phyloP scores from a whole-genome alignment of 2,888 invertebrate species.

The Pachycephus smyrnensis region DNA sequence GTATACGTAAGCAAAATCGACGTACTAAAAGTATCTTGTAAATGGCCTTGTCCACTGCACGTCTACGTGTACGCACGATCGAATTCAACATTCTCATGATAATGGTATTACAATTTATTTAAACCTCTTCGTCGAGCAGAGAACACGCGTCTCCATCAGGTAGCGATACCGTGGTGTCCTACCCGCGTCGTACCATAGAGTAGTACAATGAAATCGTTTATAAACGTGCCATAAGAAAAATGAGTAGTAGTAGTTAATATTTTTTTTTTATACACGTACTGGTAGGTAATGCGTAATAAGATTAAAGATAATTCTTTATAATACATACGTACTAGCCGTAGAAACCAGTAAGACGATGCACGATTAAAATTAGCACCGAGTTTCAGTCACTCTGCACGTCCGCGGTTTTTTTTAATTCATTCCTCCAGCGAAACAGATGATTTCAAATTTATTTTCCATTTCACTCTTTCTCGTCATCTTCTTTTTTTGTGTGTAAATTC shows the following conservation, averaged over 20 bases:
- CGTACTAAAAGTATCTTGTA: background rate
- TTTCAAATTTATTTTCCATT: background rate
- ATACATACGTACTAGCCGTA: constrained; percentile 64
- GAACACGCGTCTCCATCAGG: constrained; percentile 41
- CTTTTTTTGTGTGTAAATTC: background rate
- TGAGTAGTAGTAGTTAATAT: constrained; percentile 57
- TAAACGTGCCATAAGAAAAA: constrained; percentile 66
- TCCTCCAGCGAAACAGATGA: background rate
- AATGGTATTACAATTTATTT: constrained; percentile 59
- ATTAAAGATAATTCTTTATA: constrained; percentile 61
- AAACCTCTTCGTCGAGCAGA: constrained; percentile 52
- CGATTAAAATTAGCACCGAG: constrained; percentile 62
- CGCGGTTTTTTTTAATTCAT: constrained; percentile 19
- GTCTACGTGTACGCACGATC: background rate
- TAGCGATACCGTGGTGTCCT: constrained; percentile 50
- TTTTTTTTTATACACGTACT: constrained; percentile 46
- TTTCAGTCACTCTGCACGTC: constrained; percentile 55
- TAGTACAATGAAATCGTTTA: constrained; percentile 47
- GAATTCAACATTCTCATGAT: background rate
- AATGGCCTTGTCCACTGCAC: background rate
- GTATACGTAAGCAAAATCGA: background rate
- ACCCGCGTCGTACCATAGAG: constrained; percentile 47
- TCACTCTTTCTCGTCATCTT: background rate
- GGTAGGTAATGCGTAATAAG: constrained; percentile 56
- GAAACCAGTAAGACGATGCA: constrained; percentile 61